Base-by-base conservation (phyloP, 2,113 vertebrate genomes). In the Nestor notabilis region DNA sequence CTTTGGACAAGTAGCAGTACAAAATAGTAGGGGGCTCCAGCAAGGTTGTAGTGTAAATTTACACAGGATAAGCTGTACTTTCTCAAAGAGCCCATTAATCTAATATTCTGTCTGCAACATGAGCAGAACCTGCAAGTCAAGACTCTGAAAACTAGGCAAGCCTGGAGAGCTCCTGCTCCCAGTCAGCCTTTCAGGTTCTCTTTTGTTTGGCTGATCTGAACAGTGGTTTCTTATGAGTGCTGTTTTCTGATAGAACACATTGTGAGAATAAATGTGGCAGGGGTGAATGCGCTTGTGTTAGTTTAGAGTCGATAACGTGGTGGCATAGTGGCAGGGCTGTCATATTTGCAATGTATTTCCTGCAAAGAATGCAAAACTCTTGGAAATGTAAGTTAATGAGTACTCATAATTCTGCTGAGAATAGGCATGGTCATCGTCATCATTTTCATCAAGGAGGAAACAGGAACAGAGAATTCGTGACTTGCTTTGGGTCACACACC, bases 381-480 rank as follows among this genome's bases (percentile, higher is more conserved):
- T 75, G 35, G 44, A 65, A 82, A 69, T 55, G 17, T 43, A 47
- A 91, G 39, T 75, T 71, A 47, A 25, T 41, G 77, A 50, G 10
- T 71, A 17, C 43, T 89, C 64, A 14, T 75, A 71, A 63, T 60
- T 87, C 87, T 87, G 69, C 91, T 91, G 93, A 91, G 87, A 94
- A 68, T 19, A 91, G 81, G 18, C 56, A 47, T 29, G 16, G 46
- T 71, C 55, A 35, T 52, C 24, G 35, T 87, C 94, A 77, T 93
- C 41, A 46, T 95, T 92, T 94, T 94, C 77, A 70, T 69, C 87
- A 82, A 72, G 93, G 74, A 82, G 83, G 83, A 97, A 97, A 85
- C 24, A 23, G 89, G 92, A 97, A 74, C 70, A 80, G 91, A 95
- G 87, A 93, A 89, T 97, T 96, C 10, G 23, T 97, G 89, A 95